Base-by-base conservation (phyloP, 2,113 vertebrate genomes). In the Limnothrissa miodon region DNA sequence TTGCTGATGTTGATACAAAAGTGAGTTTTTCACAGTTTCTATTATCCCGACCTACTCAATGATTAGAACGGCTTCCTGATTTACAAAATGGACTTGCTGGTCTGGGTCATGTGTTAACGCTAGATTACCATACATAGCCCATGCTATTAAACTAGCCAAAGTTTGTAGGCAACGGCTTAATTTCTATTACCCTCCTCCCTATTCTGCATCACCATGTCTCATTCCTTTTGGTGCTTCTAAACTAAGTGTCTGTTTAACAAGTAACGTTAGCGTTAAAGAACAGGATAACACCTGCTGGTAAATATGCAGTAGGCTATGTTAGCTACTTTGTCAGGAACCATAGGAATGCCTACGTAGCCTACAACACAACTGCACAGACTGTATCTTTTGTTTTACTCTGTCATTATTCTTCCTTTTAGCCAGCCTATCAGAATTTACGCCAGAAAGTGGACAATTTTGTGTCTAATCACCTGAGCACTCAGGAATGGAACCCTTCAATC, bases 401-500 rank as follows among this genome's bases (percentile, higher is more conserved):
- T 25, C 33, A 10, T 23, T 80, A 29, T 39, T 4, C 1, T 42
- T 21, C 82, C 15, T 81, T 85, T 39, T 81, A 99, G 97, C 98
- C 98, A 82, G 98, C 98, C 45, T 99, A 97, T 91, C 97, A 99
- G 91, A 99, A 99, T 90, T 92, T 99, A 88, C 94, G 97, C 80
- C 98, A 99, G 94, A 98, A 98, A 89, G 98, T 99, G 2, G 98
- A 99, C 95, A 99, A 99, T 93, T 99, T 96, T 86, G 98, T 99
- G 82, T 96, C 97, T 0, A 96, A 95, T 0, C 97, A 99, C 42
- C 90, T 99, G 90, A 97, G 96, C 90, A 96, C 97, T 33, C 98
- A 99, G 89, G 97, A 99, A 7, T 99, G 98, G 98, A 99, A 94
- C 85, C 96, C 98, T 11, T 86, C 96, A 33, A 99, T 98, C 95